Evolutionary conservation across 2,113 vertebrate species (phyloP).

Genomic region (Orientallactaga bullata): DNA sequence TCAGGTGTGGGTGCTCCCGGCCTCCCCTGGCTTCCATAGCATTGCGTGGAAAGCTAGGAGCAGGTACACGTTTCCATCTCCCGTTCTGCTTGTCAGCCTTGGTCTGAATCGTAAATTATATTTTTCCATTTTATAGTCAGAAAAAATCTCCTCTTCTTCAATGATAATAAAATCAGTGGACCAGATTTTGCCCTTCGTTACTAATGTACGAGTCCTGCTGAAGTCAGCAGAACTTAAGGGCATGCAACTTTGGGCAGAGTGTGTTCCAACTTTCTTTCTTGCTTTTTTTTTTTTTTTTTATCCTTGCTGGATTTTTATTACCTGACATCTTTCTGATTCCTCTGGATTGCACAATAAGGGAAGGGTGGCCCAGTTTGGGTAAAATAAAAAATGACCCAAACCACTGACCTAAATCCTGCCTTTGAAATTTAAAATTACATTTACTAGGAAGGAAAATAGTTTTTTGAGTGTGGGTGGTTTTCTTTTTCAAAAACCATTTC

Average conservation of each 20-base stretch:
- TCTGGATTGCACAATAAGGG: constrained; percentile 80
- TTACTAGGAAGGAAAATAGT: constrained; percentile 83
- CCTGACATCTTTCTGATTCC: constrained; percentile 82
- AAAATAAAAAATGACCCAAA: constrained; percentile 86
- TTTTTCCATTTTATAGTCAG: constrained; percentile 75
- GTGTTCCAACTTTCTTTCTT: constrained; percentile 63
- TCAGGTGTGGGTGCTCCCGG: neutral
- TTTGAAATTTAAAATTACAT: constrained; percentile 86
- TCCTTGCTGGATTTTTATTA: constrained; percentile 80
- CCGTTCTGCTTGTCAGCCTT: constrained; percentile 48
- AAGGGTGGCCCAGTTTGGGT: constrained; percentile 81
- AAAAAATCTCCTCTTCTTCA: constrained; percentile 76
- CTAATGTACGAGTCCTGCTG: constrained; percentile 74
- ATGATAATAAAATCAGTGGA: constrained; percentile 81
- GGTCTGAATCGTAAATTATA: constrained; percentile 70
- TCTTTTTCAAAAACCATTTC: constrained; percentile 83
- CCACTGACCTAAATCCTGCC: constrained; percentile 85
- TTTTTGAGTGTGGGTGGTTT: constrained; percentile 84
- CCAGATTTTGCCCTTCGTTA: constrained; percentile 71
- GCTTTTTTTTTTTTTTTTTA: constrained; percentile 21
- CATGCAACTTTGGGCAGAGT: constrained; percentile 68
- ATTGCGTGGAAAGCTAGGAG: constrained; percentile 52
- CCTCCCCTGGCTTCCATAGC: neutral
- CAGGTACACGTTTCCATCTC: constrained; percentile 62
- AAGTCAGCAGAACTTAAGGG: constrained; percentile 78